Percentiles rank a stretch among this genome's conserved stretches.
Conservation (phyloP, 2,113 vertebrate genomes). For the Scophthalmus maximus region DNA sequence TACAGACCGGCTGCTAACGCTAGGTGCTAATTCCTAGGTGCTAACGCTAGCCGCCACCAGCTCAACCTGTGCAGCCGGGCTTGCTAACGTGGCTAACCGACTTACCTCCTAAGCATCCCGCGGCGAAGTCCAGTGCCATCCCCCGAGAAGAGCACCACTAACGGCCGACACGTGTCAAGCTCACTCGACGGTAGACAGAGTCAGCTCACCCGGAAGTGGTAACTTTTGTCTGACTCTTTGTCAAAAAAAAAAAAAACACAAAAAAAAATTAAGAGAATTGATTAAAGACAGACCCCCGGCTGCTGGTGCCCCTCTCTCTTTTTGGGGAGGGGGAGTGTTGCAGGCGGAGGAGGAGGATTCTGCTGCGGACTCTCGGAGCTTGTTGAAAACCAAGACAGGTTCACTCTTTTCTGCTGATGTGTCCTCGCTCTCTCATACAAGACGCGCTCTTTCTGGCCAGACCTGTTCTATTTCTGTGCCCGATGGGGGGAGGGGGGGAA, state of each 20-base stretch:
- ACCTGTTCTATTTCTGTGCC: slow-evolving; percentile 73
- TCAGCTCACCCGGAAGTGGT: not conserved
- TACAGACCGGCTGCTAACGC: slow-evolving; percentile 25
- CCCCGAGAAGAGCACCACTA: slow-evolving; percentile 42
- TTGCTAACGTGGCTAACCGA: slow-evolving; percentile 35
- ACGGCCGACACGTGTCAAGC: not conserved
- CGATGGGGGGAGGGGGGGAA: slow-evolving; percentile 32
- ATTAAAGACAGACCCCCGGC: not conserved
- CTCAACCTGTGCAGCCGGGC: slow-evolving; percentile 7
- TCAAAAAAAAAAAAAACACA: too few relatives aligned
- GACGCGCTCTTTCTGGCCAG: slow-evolving; percentile 2
- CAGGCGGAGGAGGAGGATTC: not conserved
- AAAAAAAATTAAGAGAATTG: too few relatives aligned
- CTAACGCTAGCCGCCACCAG: slow-evolving; percentile 4
- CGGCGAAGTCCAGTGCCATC: slow-evolving; percentile 83
- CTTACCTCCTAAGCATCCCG: slow-evolving; percentile 83
- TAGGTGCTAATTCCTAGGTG: too few relatives aligned
- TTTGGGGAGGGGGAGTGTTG: not conserved
- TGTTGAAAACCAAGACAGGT: not conserved
- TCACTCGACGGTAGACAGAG: not conserved
- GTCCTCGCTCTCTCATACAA: slow-evolving; percentile 11
- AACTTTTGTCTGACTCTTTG: too few relatives aligned
- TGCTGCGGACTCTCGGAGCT: not conserved
- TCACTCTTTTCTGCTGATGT: slow-evolving; percentile 15
- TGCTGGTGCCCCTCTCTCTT: not conserved